A percentile compares a stretch with the other conserved stretches of the same genome.
Evolutionary conservation across 2,113 vertebrate species (phyloP).

Genomic region (Gobius niger): DNA sequence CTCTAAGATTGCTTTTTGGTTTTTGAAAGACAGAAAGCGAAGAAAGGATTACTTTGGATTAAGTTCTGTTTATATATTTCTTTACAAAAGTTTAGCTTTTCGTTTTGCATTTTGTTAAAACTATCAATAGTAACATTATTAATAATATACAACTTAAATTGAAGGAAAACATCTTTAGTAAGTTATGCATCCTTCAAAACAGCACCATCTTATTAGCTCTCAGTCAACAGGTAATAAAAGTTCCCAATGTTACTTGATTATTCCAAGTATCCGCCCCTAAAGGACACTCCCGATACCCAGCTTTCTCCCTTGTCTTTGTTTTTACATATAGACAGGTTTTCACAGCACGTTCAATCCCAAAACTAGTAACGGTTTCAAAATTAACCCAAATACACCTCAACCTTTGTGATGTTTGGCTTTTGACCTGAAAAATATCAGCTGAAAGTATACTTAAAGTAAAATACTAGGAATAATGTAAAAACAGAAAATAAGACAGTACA

Average conservation of each 20-base stretch:
- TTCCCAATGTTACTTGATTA: constrained; percentile 64
- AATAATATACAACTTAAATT: constrained; percentile 78
- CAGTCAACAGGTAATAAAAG: constrained; percentile 50
- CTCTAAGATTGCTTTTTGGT: constrained; percentile 82
- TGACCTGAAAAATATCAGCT: constrained; percentile 51
- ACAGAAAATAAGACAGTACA: constrained; percentile 14
- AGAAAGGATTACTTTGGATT: constrained; percentile 81
- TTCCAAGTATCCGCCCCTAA: constrained; percentile 48
- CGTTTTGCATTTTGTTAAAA: constrained; percentile 82
- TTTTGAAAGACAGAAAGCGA: constrained; percentile 79
- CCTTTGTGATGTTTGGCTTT: constrained; percentile 46
- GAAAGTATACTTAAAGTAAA: constrained; percentile 51
- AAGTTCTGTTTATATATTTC: constrained; percentile 76
- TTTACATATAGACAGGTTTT: constrained; percentile 50
- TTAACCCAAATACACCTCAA: constrained; percentile 26
- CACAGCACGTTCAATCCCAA: constrained; percentile 59
- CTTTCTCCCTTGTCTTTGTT: constrained; percentile 54
- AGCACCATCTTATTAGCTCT: constrained; percentile 72
- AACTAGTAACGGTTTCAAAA: constrained; percentile 55
- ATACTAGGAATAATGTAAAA: constrained; percentile 22
- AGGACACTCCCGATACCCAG: constrained; percentile 48
- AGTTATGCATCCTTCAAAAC: constrained; percentile 76
- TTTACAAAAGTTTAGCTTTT: constrained; percentile 78
- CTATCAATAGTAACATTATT: constrained; percentile 80
- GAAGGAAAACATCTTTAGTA: constrained; percentile 80